Base-by-base conservation (phyloP, 2,888 invertebrate species). In the Polyploca ridens region DNA sequence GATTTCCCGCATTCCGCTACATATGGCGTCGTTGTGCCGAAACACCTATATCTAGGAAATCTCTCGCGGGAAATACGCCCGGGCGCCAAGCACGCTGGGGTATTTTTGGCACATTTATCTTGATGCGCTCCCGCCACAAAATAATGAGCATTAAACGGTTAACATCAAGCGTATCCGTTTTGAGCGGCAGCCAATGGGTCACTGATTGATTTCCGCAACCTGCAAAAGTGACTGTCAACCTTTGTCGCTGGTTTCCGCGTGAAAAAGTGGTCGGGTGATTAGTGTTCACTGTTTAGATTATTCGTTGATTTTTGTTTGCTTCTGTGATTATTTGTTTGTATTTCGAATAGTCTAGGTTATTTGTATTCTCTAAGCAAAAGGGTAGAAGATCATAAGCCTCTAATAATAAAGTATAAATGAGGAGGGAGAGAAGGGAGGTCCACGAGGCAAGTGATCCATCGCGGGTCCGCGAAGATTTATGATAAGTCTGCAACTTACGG, bases 341-440 rank as follows among this genome's bases (percentile, higher is more conserved):
- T 3, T 16, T 59, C 16, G 16, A n/a, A 33, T 38, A 60, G 10
- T 38, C 33, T 7, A 60, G 38, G 10, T 61, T 44, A 16, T 61
- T 61, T 41, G 35, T 61, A 41, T 61, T 44, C 44, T 27, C 41
- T 35, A 61, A 27, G 27, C 65, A 81, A 83, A 80, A 78, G 83
- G 81, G 74, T 71, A 74, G 69, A 68, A 74, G 73, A 72, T 68
- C 64, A 69, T 84, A 83, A 87, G 82, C 80, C 79, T 81, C 79
- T 82, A 85, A 88, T 88, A 88, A 86, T 88, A 86, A 84, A 88
- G 84, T 85, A 85, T 82, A 86, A 87, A 84, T 83, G 82, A 85
- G 83, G 84, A 80, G 77, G 81, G 78, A 73, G 72, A 73, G 49
- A 49, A 54, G 54, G 54, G 16, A 76, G 79, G 76, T 78, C 78